Base-by-base conservation (phyloP, 2,888 invertebrate species). In the Trichogramma evanescens region DNA sequence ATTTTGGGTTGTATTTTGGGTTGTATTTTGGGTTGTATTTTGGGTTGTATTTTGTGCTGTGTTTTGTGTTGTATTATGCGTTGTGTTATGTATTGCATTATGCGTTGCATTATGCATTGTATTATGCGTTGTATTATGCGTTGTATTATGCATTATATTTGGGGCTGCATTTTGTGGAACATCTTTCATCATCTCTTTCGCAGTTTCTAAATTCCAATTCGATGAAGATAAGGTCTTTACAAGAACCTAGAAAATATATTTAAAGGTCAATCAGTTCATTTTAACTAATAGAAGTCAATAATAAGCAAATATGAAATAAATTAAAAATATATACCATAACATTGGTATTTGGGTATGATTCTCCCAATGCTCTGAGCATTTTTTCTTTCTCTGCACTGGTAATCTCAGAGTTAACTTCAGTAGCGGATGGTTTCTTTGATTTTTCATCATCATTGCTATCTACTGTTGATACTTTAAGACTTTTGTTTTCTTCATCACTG, bases 141-240 rank as follows among this genome's bases (percentile, higher is more conserved):
- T 26, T 26, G 26, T 26, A 26, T 26, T 68, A 13, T 61, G 57
- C 1, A 59, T 46, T 5, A 61, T 55, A 26, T 4, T 39, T n/a
- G 7, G n/a, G 4, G 43, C n/a, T 7, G 8, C n/a, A 8, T 13
- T 50, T 50, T 50, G 9, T 7, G n/a, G 57, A 53, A 7, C 54
- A 43, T 39, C 50, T 54, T 63, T 53, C 43, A 59, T 39, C 50
- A 59, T 49, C 52, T 54, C 53, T 9, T 57, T 63, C 13, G 73
- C 73, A 49, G 71, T 68, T 3, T 76, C 72, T 4, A 68, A 59
- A 56, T 76, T 71, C 75, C 76, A 76, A 59, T 76, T 70, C 26
- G 57, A n/a, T 45, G 45, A 45, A 45, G 8, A 8, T 9, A 45
- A n/a, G 8, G 9, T 66, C 64, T 54, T 70, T 65, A 44, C 39